Evolutionary conservation across 2,113 vertebrate species (phyloP).

Genomic region (Podarcis raffonei): DNA sequence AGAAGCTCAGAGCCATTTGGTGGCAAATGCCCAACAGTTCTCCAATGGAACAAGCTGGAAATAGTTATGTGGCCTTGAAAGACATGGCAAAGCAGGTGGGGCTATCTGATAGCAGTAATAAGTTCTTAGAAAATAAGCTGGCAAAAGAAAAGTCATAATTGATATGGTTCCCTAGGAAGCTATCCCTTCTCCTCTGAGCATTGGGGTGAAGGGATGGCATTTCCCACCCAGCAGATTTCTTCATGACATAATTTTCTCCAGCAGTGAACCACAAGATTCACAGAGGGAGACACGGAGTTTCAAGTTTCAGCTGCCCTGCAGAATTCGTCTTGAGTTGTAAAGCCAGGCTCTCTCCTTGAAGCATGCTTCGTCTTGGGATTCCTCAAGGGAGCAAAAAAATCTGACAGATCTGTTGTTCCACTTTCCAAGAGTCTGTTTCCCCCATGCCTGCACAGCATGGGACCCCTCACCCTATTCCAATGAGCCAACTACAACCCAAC

Average conservation of each 20-base stretch:
- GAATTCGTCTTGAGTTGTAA: neutral
- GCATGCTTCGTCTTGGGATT: neutral
- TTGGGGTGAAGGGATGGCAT: accelerated
- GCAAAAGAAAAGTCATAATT: conserved; percentile 22
- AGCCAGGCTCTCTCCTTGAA: too few relatives aligned
- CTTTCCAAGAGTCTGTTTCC: neutral
- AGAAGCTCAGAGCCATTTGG: neutral
- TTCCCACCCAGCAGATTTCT: neutral
- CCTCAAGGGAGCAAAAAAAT: neutral
- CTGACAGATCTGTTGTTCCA: neutral
- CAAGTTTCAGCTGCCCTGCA: neutral
- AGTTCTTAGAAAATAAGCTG: conserved; percentile 8
- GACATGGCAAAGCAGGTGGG: conserved; percentile 3
- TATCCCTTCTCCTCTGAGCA: neutral
- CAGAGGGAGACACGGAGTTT: neutral
- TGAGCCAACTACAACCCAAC: neutral
- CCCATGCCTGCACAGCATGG: neutral
- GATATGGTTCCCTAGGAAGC: neutral
- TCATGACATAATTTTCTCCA: neutral
- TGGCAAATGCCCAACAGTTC: neutral
- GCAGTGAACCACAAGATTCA: neutral
- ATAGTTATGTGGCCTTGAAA: neutral
- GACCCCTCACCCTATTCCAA: too few relatives aligned
- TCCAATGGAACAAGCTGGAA: neutral
- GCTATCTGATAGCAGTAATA: conserved; percentile 2